Conservation (phyloP, 2,888 invertebrate genomes). For the Melanophora roralis region DNA sequence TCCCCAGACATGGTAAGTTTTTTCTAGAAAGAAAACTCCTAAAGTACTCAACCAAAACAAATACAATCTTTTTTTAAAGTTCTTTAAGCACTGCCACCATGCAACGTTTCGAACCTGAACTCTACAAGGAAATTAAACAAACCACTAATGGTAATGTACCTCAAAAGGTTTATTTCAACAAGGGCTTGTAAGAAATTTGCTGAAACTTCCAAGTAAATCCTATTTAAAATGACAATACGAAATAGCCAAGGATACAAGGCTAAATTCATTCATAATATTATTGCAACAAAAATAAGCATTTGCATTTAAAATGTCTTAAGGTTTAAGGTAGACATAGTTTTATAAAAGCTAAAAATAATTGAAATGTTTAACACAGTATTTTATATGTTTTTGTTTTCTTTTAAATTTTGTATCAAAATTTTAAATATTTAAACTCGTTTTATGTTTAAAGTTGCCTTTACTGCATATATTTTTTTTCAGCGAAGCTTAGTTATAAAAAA, state of each 20-base stretch:
- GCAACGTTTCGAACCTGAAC: conserved; percentile 84
- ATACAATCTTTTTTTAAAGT: conserved; percentile 77
- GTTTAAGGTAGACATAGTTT: conserved; percentile 29
- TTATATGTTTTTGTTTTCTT: not conserved
- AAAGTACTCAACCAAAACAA: not conserved
- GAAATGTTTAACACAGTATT: conserved; percentile 17
- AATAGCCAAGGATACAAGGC: conserved; percentile 6
- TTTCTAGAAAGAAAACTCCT: not conserved
- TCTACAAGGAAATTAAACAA: conserved; percentile 83
- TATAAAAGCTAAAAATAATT: not conserved
- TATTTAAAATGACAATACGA: conserved; percentile 53
- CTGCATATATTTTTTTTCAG: too few relatives aligned
- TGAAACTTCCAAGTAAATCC: not conserved
- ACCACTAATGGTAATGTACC: conserved; percentile 84
- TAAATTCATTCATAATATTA: conserved; percentile 62
- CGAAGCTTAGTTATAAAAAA: too few relatives aligned
- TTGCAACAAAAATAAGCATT: conserved; percentile 52
- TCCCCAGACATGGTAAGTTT: conserved; percentile 87
- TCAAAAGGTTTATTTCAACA: conserved; percentile 89
- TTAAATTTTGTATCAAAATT: too few relatives aligned
- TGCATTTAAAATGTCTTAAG: conserved; percentile 37
- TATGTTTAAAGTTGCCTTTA: too few relatives aligned
- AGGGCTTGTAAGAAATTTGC: conserved; percentile 83
- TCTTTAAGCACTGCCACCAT: conserved; percentile 84
- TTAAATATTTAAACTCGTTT: too few relatives aligned